Evolutionary conservation across 2,888 invertebrate species (phyloP), one percentile per base, ranked within the genome.

Genomic region (Elgonia sp.): DNA sequence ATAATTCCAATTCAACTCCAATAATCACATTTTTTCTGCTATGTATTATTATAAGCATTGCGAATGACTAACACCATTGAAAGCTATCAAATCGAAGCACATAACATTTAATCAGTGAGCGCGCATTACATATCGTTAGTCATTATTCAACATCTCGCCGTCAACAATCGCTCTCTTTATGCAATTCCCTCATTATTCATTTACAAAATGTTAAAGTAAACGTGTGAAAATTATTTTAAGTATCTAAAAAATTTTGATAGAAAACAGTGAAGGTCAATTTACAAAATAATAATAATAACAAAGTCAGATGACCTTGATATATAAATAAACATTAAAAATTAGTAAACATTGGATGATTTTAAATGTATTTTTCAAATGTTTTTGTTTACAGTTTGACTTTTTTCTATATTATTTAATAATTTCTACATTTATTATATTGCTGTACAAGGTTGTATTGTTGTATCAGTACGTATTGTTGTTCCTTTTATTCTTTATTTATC

Each of bases 101-200:
- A 70, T 57, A 87, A 76, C 80, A 63, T 84, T 84, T 84, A 84
- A 87, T 87, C 80, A 87, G 63, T 72, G 16, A 63, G 20, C 37
- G 69, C 42, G 50, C 60, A 42, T 84, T 80, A 84, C 81, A 81
- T 87, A 87, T 84, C 84, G 76, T 80, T 75, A 73, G 84, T 87
- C 87, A 87, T 87, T 87, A 87, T 77, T 87, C 84, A 87, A 70
- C 80, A 81, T 70, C 29, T 29, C 80, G 80, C 62, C 42, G 53
- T 81, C 81, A 81, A 87, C 84, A 87, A 84, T 84, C 79, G 83
- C 20, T 55, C 80, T 73, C 75, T 86, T 77, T 80, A 77, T 84
- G 83, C 83, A 83, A 79, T 77, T 67, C 65, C 55, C 65, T 79
- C 75, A 67, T 87, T 87, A 87, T 79, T 84, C 80, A 83, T 79